Percentiles rank a stretch among this genome's conserved stretches.
These are phyloP conservation scores for Clupea harengus DNA, from an alignment of 2,113 vertebrate species.

Conservation along the genomic window DNA sequence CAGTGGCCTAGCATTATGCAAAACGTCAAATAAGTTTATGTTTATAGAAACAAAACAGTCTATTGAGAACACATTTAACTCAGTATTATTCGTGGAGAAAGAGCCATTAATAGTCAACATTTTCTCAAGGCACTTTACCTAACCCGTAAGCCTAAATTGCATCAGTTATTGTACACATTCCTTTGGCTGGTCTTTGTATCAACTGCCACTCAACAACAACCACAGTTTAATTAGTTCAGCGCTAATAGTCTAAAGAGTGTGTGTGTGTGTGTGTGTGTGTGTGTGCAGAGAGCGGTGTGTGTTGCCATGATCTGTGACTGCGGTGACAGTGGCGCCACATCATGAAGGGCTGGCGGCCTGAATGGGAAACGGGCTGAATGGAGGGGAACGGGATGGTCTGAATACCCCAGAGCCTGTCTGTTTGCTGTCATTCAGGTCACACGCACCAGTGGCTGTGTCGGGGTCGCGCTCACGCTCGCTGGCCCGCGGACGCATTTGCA, in stretches of 20 bases:
- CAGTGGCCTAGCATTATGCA: neutral
- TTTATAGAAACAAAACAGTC: neutral
- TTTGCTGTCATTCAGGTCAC: neutral
- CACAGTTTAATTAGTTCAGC: neutral
- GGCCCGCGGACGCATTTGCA: neutral
- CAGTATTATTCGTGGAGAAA: neutral
- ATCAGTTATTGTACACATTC: neutral
- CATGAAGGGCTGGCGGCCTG: neutral
- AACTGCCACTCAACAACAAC: neutral
- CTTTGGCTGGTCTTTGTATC: neutral
- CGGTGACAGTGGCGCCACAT: neutral
- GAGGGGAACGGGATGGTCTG: neutral
- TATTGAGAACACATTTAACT: neutral
- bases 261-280: neutral
- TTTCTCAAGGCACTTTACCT: neutral
- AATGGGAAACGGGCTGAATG: neutral
- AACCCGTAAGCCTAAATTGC: neutral
- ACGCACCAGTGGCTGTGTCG: neutral
- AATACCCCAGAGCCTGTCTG: neutral
- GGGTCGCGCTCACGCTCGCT: neutral
- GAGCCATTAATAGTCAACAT: neutral
- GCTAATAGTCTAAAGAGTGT: neutral
- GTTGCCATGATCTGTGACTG: neutral
- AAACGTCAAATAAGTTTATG: neutral
- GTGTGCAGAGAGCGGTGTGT: neutral